Conservation (phyloP, 2,888 invertebrate genomes). For the Pyrrhia umbra region DNA sequence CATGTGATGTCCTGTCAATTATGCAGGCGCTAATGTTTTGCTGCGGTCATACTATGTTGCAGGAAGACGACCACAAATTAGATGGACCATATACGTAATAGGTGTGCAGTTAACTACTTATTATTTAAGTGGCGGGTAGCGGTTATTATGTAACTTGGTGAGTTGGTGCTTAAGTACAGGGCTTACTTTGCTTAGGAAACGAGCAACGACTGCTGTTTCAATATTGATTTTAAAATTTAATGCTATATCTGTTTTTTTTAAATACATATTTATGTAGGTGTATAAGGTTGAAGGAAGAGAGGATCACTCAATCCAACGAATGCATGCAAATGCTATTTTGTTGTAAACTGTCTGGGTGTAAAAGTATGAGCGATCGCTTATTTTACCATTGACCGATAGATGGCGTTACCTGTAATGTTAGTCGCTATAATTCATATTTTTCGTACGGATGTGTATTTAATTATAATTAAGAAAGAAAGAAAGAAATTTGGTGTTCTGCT, state of each 20-base stretch:
- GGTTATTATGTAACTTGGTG: slow-evolving; percentile 15
- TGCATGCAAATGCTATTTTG: no score
- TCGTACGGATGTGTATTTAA: background rate
- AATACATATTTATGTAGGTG: no score
- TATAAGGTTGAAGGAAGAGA: no score
- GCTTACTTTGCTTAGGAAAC: background rate
- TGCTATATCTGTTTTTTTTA: no score
- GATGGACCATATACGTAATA: slow-evolving; percentile 10
- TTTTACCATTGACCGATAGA: slow-evolving; percentile 13
- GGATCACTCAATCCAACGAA: no score
- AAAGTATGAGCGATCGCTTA: no score
- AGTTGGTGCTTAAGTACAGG: background rate
- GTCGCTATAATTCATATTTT: background rate
- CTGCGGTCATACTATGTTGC: slow-evolving; percentile 27
- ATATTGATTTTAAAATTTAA: no score
- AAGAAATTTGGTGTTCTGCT: background rate
- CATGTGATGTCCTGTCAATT: slow-evolving; percentile 51
- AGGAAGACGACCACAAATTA: slow-evolving; percentile 31
- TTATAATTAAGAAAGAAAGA: background rate
- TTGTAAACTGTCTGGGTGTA: no score
- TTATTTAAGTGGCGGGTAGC: slow-evolving; percentile 9
- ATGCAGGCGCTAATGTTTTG: slow-evolving; percentile 28
- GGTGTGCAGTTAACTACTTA: slow-evolving; percentile 19
- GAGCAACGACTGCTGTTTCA: no score
- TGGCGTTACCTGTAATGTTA: slow-evolving; percentile 25